Evolutionary conservation across 2,113 vertebrate genomes (phyloP).

Genomic region (Prolemur simus): DNA sequence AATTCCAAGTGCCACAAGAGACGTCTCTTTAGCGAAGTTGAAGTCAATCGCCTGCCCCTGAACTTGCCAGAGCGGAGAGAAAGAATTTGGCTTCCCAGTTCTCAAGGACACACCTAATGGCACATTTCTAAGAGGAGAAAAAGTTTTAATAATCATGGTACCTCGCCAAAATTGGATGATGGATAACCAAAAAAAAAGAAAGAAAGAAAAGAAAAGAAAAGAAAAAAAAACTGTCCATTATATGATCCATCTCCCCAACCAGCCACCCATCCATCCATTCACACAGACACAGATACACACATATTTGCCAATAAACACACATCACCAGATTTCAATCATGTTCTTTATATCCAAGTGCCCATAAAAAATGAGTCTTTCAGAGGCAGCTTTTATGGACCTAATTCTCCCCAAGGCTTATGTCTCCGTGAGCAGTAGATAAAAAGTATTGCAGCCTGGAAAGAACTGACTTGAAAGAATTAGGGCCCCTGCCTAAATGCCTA

Average conservation of each 20-base stretch:
- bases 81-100: background rate
- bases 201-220: background rate
- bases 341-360: constrained; percentile 32
- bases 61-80: background rate
- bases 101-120: background rate
- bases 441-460: constrained; percentile 52
- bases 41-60: background rate
- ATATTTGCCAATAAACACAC: constrained; percentile 19
- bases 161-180: background rate
- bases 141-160: background rate
- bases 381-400: constrained; percentile 45
- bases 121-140: background rate
- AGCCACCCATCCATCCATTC: background rate
- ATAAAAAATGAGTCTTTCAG: constrained; percentile 42
- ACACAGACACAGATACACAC: background rate
- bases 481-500: background rate
- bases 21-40: background rate
- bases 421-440: constrained; percentile 45
- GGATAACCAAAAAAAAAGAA: background rate
- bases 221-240: background rate
- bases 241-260: background rate
- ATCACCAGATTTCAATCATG: constrained; percentile 6
- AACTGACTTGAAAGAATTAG: constrained; percentile 50
- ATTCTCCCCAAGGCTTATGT: constrained; percentile 45
- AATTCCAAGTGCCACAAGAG: background rate